phyloP scores from a whole-genome alignment of 2,888 invertebrate species.

The Caenorhabditis zanzibari region DNA sequence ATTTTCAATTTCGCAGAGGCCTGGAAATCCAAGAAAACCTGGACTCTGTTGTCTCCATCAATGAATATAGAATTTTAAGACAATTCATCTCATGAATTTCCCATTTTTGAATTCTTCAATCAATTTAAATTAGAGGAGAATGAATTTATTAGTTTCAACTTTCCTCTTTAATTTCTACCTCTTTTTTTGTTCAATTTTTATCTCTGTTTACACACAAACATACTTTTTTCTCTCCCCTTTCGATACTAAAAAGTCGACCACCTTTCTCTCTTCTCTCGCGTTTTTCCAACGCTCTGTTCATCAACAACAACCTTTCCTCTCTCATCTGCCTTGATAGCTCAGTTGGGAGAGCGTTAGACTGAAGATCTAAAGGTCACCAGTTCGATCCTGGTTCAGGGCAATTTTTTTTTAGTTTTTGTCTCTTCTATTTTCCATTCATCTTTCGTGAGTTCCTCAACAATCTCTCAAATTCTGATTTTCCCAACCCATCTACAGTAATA shows the following conservation, averaged over 20 bases:
- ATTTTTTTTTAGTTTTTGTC: slow-evolving; percentile 36
- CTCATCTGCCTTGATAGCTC: slow-evolving; percentile 78
- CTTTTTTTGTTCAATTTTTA: background rate
- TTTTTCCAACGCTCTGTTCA: background rate
- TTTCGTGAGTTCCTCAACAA: too few species aligned
- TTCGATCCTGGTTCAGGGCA: slow-evolving; percentile 83
- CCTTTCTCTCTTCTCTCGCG: background rate
- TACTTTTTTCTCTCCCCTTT: background rate
- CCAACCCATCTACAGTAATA: too few species aligned
- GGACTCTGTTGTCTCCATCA: too few species aligned
- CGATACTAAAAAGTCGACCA: background rate
- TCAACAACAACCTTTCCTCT: background rate
- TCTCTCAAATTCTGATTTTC: background rate
- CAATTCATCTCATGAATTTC: too few species aligned
- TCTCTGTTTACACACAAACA: too few species aligned
- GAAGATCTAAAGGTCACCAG: slow-evolving; percentile 83
- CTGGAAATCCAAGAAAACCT: too few species aligned
- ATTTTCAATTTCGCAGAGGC: too few species aligned
- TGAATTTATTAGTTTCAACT: too few species aligned
- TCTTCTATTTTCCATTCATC: background rate
- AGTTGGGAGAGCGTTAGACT: slow-evolving; percentile 84
- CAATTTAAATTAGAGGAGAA: too few species aligned
- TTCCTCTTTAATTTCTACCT: too few species aligned
- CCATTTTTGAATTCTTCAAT: too few species aligned
- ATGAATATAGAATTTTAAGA: too few species aligned